A percentile compares a stretch with the other conserved stretches of the same genome.
phyloP scores from a whole-genome alignment of 2,113 vertebrate genomes.

The Melanerpes aurifrons region DNA sequence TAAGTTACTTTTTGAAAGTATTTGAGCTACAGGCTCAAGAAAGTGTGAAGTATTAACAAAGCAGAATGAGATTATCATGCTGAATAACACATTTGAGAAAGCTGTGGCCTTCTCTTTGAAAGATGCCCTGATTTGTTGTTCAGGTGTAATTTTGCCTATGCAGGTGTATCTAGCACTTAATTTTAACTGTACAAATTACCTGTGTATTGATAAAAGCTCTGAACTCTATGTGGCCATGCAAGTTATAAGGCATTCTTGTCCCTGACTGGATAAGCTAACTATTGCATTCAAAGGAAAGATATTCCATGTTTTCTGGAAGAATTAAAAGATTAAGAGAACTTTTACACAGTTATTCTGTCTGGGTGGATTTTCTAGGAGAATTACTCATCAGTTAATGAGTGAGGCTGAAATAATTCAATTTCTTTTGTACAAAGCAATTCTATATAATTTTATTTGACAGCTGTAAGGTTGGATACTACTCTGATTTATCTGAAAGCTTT shows the following conservation, averaged over 20 bases:
- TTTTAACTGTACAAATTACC: background rate
- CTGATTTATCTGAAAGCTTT: conserved; percentile 3
- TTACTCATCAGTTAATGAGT: background rate
- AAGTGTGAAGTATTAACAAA: background rate
- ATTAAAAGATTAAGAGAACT: background rate
- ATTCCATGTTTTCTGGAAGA: background rate
- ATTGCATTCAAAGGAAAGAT: background rate
- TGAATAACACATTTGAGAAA: background rate
- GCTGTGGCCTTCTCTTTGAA: background rate
- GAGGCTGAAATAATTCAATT: background rate
- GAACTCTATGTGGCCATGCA: background rate
- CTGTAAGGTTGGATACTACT: background rate
- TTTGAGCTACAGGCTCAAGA: background rate
- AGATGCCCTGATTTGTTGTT: background rate
- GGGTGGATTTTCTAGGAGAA: background rate
- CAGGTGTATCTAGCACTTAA: background rate
- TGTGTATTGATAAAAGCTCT: background rate
- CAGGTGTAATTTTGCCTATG: background rate
- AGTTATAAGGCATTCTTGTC: background rate
- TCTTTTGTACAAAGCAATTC: background rate
- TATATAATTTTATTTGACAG: background rate
- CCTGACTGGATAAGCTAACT: background rate
- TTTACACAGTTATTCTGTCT: background rate
- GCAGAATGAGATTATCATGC: background rate
- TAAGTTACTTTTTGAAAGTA: background rate